phyloP scores from a whole-genome alignment of 2,888 invertebrate species.

The Koerneria pararmatus region DNA sequence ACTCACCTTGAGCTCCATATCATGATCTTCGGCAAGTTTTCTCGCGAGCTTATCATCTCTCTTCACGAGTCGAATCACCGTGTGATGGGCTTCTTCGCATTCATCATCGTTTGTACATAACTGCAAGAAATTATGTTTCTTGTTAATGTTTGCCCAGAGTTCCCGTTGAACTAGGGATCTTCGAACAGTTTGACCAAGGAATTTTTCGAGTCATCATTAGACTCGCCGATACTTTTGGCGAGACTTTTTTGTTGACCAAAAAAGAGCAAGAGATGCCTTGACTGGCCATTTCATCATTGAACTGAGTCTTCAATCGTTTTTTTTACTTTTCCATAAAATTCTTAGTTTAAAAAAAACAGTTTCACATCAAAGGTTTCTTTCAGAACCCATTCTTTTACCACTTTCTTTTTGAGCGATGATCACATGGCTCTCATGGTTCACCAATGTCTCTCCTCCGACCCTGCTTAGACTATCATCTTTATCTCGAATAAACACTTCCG shows the following conservation, averaged over 20 bases:
- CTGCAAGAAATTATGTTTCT: slow-evolving; percentile 9
- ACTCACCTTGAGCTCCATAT: slow-evolving; percentile 49
- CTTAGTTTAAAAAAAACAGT: too few relatives aligned
- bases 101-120: slow-evolving; percentile 12
- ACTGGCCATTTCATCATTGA: too few relatives aligned
- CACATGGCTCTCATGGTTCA: neutral
- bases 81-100: slow-evolving; percentile 42
- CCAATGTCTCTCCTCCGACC: neutral
- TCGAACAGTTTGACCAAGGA: too few relatives aligned
- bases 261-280: too few relatives aligned
- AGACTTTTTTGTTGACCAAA: too few relatives aligned
- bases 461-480: neutral
- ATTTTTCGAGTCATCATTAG: too few relatives aligned
- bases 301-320: too few relatives aligned
- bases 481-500: neutral
- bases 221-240: too few relatives aligned
- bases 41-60: slow-evolving; percentile 53
- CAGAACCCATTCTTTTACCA: neutral
- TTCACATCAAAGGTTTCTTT: too few relatives aligned
- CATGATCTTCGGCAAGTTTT: slow-evolving; percentile 49
- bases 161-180: neutral
- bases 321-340: too few relatives aligned
- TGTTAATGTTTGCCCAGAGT: neutral
- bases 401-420: neutral
- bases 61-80: slow-evolving; percentile 49